Evolutionary conservation across 2,888 invertebrate genomes (phyloP).

Genomic region (Patella caerulea): DNA sequence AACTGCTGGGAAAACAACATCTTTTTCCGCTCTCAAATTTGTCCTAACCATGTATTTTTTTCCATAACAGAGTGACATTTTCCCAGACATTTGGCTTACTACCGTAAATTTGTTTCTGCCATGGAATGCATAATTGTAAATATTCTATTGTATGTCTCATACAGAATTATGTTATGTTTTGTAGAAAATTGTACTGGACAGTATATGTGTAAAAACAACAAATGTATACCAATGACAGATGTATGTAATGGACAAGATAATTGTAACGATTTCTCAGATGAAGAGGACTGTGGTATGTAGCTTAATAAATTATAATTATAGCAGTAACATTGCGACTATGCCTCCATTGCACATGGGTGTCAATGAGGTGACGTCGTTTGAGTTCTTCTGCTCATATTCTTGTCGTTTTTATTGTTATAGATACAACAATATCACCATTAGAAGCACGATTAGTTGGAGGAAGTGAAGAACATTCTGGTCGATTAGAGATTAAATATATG

Average conservation of each 20-base stretch:
- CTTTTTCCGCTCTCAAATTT: no score
- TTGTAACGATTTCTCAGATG: conserved; percentile 65
- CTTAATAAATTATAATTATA: no score
- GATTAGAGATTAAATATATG: conserved; percentile 56
- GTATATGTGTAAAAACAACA: conserved; percentile 76
- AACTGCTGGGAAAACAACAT: no score
- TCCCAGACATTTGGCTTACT: no score
- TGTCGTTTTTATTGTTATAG: conserved; percentile 6
- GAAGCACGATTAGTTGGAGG: conserved; percentile 51
- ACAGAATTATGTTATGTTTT: neutral
- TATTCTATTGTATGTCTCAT: neutral
- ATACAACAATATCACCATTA: conserved; percentile 25
- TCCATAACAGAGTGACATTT: no score
- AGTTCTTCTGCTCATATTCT: no score
- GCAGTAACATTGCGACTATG: no score
- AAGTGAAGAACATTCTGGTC: conserved; percentile 51
- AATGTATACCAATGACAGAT: conserved; percentile 47
- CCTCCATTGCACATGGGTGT: no score
- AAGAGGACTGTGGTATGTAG: conserved; percentile 43
- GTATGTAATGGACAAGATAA: conserved; percentile 59
- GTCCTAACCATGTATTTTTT: no score
- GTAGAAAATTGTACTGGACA: conserved; percentile 62
- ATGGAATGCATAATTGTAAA: neutral
- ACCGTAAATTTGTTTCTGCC: no score
- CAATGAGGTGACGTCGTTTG: no score